Percentiles rank a stretch among this genome's conserved stretches.
phyloP scores from a whole-genome alignment of 2,113 vertebrate genomes.

The Lota lota region DNA sequence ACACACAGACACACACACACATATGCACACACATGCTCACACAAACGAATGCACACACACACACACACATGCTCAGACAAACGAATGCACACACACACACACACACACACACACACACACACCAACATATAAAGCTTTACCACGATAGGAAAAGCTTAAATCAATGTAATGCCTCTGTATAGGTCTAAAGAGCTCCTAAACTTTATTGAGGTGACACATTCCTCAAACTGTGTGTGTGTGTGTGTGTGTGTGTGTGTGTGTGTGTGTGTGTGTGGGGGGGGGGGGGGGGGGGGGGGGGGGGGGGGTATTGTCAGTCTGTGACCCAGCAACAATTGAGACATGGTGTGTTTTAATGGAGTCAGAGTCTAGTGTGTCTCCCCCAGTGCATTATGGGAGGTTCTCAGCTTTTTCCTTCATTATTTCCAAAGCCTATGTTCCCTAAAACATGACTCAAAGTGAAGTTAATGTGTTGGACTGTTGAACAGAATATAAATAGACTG shows the following conservation, averaged over 20 bases:
- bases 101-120: neutral
- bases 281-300: neutral
- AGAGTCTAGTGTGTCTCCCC: too few relatives aligned
- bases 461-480: too few relatives aligned
- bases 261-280: conserved; percentile 12
- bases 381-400: too few relatives aligned
- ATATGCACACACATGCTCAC: neutral
- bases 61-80: neutral
- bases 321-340: too few relatives aligned
- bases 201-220: conserved; percentile 43
- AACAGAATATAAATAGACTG: too few relatives aligned
- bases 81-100: conserved; percentile 11
- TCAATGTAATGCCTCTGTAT: conserved; percentile 30
- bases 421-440: too few relatives aligned
- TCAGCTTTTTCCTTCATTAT: too few relatives aligned
- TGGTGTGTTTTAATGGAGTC: too few relatives aligned
- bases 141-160: conserved; percentile 26
- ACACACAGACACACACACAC: neutral
- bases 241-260: conserved; percentile 6
- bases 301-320: too few relatives aligned
- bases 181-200: conserved; percentile 43
- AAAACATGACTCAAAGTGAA: too few relatives aligned
- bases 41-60: neutral
- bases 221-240: conserved; percentile 19
- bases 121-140: neutral